Base-by-base conservation (phyloP, 2,797 vertebrate genomes). In the Sebastes cheni region DNA sequence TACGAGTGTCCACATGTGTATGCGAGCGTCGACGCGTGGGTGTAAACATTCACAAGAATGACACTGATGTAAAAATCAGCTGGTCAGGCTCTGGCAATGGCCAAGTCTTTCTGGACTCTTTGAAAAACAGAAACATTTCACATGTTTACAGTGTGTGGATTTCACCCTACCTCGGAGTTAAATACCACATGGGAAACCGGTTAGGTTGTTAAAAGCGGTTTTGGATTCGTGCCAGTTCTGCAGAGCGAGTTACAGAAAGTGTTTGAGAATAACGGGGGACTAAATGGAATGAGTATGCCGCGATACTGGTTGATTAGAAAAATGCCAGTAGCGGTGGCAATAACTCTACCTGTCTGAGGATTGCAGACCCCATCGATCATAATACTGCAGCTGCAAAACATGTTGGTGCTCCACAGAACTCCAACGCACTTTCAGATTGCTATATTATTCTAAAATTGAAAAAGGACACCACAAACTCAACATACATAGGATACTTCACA, bases 51-150 rank as follows among this genome's bases (percentile, higher is more conserved):
- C 74, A 81, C 5, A 5, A 67, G 75, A 86, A 55, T 3, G 22
- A 69, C 67, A 55, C 67, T 89, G 88, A 95, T 93, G 79, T 78
- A 54, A 93, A 92, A 91, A 87, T 93, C 93, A 93, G 87, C 92
- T 92, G 91, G 70, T 65, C 75, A 59, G 73, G 23, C 72, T 80
- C 72, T 23, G 55, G 52, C 55, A 74, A 77, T 61, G 68, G 68
- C 72, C 60, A n/a, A 73, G 76, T 71, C 23, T 39, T 74, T 55
- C 75, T 83, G 6, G 14, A 32, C 34, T 72, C 42, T 75, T 74
- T 77, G 22, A 77, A 88, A 86, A 83, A 80, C 36, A 81, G 79
- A 87, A 89, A 90, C 55, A 86, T 88, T 88, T 90, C 72, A 62
- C 60, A 52, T 90, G 89, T 88, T 91, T 90, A 85, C 83, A 82